Percentiles rank a stretch among this genome's conserved stretches.
Conservation (phyloP, 2,797 vertebrate species). For the Adrianichthys oophorus region DNA sequence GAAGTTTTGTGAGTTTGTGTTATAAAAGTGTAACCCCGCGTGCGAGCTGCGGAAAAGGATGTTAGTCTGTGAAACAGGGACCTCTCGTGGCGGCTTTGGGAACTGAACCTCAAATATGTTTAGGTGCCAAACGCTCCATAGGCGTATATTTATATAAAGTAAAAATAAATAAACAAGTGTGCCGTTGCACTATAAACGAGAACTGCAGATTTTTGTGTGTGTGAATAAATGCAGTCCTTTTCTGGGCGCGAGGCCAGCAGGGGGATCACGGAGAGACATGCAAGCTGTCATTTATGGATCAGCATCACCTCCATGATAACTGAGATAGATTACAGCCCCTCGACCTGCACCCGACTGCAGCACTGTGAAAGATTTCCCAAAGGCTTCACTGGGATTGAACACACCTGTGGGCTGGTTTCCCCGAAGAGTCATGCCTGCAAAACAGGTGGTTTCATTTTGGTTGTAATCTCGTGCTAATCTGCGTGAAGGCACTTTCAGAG, state of each 20-base stretch:
- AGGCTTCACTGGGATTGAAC: conserved; percentile 15
- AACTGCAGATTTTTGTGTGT: conserved; percentile 29
- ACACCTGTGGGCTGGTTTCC: conserved; percentile 5
- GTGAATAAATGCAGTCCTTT: conserved; percentile 42
- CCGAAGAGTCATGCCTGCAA: conserved; percentile 3
- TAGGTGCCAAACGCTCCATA: not conserved
- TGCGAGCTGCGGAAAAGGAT: not conserved
- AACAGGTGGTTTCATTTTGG: conserved; percentile 4
- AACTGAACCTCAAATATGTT: not conserved
- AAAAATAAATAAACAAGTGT: not conserved
- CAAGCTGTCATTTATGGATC: conserved; percentile 42
- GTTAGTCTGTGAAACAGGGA: conserved; percentile 36
- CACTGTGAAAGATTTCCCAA: conserved; percentile 13
- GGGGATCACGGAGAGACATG: conserved; percentile 47
- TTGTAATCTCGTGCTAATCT: too few relatives aligned
- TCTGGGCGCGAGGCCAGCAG: conserved; percentile 51
- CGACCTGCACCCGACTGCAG: conserved; percentile 18
- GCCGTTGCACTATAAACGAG: not conserved
- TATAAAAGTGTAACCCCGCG: conserved; percentile 1
- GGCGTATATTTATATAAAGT: not conserved
- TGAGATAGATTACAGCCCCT: not conserved
- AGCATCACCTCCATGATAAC: conserved; percentile 30
- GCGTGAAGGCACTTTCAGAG: too few relatives aligned
- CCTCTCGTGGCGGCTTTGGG: conserved; percentile 23
- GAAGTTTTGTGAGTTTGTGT: not conserved